These are phyloP conservation scores for Blastomussa wellsi DNA, from an alignment of 92 coral and sea anemone genomes.

Conservation along the genomic window DNA sequence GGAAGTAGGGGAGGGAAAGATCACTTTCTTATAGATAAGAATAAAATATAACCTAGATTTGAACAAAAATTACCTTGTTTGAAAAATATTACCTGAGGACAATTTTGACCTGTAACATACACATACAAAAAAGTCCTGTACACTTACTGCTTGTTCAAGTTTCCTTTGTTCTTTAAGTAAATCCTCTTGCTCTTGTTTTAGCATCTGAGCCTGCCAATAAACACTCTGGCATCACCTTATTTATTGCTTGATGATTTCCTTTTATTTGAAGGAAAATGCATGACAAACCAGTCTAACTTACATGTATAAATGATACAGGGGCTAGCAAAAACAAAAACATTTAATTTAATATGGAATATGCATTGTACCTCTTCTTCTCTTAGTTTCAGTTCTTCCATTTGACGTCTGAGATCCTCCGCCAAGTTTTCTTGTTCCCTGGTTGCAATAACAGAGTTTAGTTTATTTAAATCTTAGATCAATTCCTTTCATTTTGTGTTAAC, in stretches of 20 bases:
- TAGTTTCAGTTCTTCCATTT: conserved; percentile 87
- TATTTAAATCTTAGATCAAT: neutral
- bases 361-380: conserved; percentile 87
- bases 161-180: conserved; percentile 79
- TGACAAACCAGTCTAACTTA: too few species aligned
- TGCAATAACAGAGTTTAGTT: neutral
- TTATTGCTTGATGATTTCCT: too few species aligned
- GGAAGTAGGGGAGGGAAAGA: too few species aligned
- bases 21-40: too few species aligned
- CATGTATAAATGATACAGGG: too few species aligned
- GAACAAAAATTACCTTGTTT: too few species aligned
- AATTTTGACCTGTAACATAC: neutral
- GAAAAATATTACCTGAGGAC: too few species aligned
- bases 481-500: too few species aligned
- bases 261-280: too few species aligned
- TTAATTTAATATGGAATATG: neutral
- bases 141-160: conserved; percentile 93
- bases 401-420: conserved; percentile 80
- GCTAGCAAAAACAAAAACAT: too few species aligned
- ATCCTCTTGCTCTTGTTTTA: conserved; percentile 88
- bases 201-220: conserved; percentile 80
- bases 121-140: neutral
- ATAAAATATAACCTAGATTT: too few species aligned
- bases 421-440: conserved; percentile 77
- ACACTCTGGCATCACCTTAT: neutral